phyloP scores from a whole-genome alignment of 2,888 invertebrate genomes.

The Pemphredon lugubris region DNA sequence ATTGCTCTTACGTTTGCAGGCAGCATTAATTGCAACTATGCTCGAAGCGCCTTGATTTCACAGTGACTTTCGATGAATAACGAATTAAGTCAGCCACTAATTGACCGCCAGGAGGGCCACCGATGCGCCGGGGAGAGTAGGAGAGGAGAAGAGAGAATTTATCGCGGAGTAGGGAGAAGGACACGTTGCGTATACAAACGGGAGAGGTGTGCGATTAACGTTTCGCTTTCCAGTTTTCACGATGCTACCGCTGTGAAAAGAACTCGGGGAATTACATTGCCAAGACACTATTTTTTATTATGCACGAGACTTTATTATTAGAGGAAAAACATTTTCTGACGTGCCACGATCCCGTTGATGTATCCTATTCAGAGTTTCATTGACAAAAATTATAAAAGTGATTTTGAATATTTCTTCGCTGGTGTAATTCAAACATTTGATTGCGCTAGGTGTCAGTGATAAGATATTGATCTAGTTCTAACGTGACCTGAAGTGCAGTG shows the following conservation, averaged over 20 bases:
- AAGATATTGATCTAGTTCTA: no score
- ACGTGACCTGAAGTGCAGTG: no score
- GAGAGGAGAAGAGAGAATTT: slow-evolving; percentile 31
- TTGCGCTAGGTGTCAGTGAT: no score
- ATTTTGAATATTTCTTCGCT: neutral
- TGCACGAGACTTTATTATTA: neutral
- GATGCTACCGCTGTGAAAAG: slow-evolving; percentile 60
- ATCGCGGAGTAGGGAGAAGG: slow-evolving; percentile 57
- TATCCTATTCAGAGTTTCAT: neutral
- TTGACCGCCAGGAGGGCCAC: slow-evolving; percentile 41
- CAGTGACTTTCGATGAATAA: slow-evolving; percentile 25
- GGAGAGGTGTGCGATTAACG: slow-evolving; percentile 64
- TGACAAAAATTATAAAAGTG: neutral
- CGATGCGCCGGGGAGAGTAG: slow-evolving; percentile 24
- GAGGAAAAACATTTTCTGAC: neutral
- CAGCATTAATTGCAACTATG: slow-evolving; percentile 9
- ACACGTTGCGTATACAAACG: slow-evolving; percentile 61
- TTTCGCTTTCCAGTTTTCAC: slow-evolving; percentile 76
- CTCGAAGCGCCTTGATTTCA: slow-evolving; percentile 1
- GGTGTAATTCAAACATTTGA: neutral
- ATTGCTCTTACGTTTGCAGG: slow-evolving; percentile 19
- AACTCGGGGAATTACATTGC: slow-evolving; percentile 5
- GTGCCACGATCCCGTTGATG: neutral
- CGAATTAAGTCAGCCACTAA: slow-evolving; percentile 53
- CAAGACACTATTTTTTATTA: neutral